Evolutionary conservation across 2,797 vertebrate genomes (phyloP).

Genomic region (Lutjanus argentimaculatus): DNA sequence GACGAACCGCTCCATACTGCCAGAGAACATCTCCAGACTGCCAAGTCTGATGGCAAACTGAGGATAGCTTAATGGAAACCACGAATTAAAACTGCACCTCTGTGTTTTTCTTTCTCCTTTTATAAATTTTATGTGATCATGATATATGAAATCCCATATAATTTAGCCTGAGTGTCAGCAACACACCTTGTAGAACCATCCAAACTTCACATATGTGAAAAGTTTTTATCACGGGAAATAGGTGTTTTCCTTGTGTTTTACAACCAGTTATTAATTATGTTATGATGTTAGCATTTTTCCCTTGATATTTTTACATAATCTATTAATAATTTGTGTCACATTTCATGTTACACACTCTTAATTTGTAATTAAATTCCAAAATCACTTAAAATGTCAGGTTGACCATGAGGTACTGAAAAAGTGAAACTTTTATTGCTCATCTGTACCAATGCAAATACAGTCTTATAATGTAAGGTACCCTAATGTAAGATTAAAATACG

Average conservation of each 20-base stretch:
- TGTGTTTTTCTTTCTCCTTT: slow-evolving; percentile 65
- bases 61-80: slow-evolving; percentile 71
- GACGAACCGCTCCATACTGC: slow-evolving; percentile 54
- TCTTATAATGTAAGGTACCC: neutral
- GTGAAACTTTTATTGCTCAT: slow-evolving; percentile 24
- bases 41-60: slow-evolving; percentile 65
- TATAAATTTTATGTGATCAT: slow-evolving; percentile 59
- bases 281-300: slow-evolving; percentile 25
- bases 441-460: slow-evolving; percentile 19
- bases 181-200: slow-evolving; percentile 45
- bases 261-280: slow-evolving; percentile 41
- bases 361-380: slow-evolving; percentile 22
- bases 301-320: slow-evolving; percentile 19
- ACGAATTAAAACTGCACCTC: slow-evolving; percentile 55
- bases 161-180: slow-evolving; percentile 44
- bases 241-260: slow-evolving; percentile 55
- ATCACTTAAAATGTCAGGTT: slow-evolving; percentile 8
- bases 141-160: slow-evolving; percentile 58
- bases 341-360: neutral
- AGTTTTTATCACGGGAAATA: slow-evolving; percentile 31
- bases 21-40: slow-evolving; percentile 46
- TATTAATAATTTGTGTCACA: slow-evolving; percentile 22
- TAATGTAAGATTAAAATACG: neutral
- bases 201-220: slow-evolving; percentile 53
- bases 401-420: neutral